Conservation (phyloP, 2,888 invertebrate genomes). For the Cactoblastis cactorum region DNA sequence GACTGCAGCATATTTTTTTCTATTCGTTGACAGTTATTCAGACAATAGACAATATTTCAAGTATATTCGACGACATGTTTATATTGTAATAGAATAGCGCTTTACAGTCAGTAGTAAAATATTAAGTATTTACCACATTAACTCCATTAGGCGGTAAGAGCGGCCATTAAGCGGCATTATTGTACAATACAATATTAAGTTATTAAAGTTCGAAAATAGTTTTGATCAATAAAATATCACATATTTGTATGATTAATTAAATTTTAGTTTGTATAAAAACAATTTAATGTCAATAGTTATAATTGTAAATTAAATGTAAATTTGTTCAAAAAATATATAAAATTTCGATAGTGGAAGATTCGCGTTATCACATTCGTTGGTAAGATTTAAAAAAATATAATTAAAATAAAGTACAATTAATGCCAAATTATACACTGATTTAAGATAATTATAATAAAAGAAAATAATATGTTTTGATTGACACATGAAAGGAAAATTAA, state of each 20-base stretch:
- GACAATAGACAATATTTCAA: no score
- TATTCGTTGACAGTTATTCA: no score
- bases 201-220: not conserved
- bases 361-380: conserved; percentile 22
- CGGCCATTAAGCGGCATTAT: no score
- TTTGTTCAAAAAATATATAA: conserved; percentile 21
- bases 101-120: no score
- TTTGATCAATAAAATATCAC: conserved; percentile 5
- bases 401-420: not conserved
- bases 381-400: conserved; percentile 20
- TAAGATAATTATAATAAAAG: not conserved
- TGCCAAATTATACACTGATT: conserved; percentile 5
- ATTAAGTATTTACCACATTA: no score
- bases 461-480: not conserved
- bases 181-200: no score
- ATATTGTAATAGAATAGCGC: no score
- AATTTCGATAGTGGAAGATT: conserved; percentile 20
- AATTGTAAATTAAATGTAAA: conserved; percentile 11
- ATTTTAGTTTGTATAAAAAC: conserved; percentile 12
- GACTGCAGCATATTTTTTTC: no score
- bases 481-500: not conserved
- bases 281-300: conserved; percentile 21
- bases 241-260: conserved; percentile 11
- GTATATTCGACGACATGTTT: no score
- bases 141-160: no score